Conservation (phyloP, 30 jellyfish, hydroid and myxozoan species). For the Hydractinia symbiolongicarpus region DNA sequence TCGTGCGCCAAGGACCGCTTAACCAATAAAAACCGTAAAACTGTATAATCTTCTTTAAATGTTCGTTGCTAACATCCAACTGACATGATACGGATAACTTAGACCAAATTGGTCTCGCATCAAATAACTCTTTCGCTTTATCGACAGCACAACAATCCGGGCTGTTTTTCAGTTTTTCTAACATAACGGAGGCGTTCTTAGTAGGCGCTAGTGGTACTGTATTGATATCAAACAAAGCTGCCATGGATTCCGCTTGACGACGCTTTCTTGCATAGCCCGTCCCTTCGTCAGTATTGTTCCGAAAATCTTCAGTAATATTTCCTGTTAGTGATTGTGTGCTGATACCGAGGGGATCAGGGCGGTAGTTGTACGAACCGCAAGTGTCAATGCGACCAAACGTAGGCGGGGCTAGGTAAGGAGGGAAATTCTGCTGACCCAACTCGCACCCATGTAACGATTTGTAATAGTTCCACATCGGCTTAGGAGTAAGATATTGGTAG, state of each 20-base stretch:
- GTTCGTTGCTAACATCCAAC: conserved; percentile 31
- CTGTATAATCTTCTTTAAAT: conserved; percentile 49
- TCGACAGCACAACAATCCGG: conserved; percentile 38
- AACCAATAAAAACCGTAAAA: conserved; percentile 76
- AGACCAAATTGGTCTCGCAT: conserved; percentile 79
- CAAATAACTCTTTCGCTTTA: conserved; percentile 33
- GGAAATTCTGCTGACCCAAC: conserved; percentile 42
- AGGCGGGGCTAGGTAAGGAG: conserved; percentile 62
- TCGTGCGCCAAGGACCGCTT: conserved; percentile 92
- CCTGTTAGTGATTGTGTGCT: conserved; percentile 23
- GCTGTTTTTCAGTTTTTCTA: conserved; percentile 30
- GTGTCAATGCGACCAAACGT: conserved; percentile 65
- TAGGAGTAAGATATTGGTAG: conserved; percentile 66
- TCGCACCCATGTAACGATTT: conserved; percentile 42
- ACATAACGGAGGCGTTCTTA: conserved; percentile 31
- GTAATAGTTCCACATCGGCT: conserved; percentile 49
- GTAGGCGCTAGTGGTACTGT: conserved; percentile 62
- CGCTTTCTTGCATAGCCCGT: conserved; percentile 38
- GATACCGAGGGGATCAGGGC: conserved; percentile 36
- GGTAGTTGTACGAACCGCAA: conserved; percentile 60
- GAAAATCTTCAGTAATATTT: background rate
- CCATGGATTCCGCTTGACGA: conserved; percentile 63
- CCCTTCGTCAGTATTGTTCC: conserved; percentile 15
- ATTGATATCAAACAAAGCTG: conserved; percentile 51
- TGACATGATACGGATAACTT: conserved; percentile 51